Evolutionary conservation across 2,113 vertebrate species (phyloP).

Genomic region (Rhadina sibilatrix): DNA sequence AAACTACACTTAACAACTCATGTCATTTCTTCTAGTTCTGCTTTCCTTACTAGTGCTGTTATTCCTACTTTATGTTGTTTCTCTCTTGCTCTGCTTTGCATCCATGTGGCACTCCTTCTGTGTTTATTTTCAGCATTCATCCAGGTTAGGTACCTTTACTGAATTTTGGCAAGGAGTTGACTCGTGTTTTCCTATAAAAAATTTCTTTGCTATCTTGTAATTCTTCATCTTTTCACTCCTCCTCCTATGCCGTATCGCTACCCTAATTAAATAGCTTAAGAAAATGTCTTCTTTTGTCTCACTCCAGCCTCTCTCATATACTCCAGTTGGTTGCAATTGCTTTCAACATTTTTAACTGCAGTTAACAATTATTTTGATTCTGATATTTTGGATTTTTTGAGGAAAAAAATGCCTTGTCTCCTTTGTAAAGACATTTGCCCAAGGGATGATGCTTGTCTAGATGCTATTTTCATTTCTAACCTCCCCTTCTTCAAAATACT

Average conservation of each 20-base stretch:
- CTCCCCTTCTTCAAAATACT: not conserved
- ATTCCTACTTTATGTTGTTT: not conserved
- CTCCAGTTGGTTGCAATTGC: not conserved
- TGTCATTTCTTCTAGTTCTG: not conserved
- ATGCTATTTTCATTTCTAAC: not conserved
- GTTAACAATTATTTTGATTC: not conserved
- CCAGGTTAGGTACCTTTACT: not conserved
- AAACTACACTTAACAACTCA: not conserved
- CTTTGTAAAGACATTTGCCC: not conserved
- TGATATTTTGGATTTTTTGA: not conserved
- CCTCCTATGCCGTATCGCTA: not conserved
- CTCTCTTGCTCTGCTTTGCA: not conserved
- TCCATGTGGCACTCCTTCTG: not conserved
- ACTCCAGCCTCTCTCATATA: not conserved
- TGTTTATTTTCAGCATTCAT: not conserved
- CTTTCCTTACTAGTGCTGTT: not conserved
- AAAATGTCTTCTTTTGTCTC: not conserved
- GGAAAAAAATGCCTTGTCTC: not conserved
- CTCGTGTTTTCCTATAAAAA: not conserved
- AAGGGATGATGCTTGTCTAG: not conserved
- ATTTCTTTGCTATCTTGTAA: not conserved
- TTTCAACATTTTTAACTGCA: not conserved
- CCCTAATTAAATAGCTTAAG: not conserved
- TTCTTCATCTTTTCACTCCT: not conserved
- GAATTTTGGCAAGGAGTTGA: not conserved